Percentiles rank a stretch among this genome's conserved stretches.
Evolutionary conservation across 2,113 vertebrate genomes (phyloP).

Genomic region (Oophaga pumilio): DNA sequence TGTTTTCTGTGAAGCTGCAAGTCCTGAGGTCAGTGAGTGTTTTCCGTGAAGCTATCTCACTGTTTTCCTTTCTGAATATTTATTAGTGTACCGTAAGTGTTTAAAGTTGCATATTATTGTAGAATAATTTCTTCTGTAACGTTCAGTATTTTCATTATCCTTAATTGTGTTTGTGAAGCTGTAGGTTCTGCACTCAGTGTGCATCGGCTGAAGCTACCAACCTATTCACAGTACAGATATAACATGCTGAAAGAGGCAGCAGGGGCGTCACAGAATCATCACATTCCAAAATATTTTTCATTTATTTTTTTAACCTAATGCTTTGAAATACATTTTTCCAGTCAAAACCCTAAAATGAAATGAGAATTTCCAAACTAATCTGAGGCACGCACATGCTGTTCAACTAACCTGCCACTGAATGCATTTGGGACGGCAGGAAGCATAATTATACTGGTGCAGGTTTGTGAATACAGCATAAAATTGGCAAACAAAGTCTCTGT

Average conservation of each 20-base stretch:
- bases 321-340: neutral
- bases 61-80: no score
- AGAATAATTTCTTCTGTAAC: no score
- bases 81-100: no score
- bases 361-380: conserved; percentile 11
- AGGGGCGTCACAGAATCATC: neutral
- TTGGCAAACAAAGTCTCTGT: neutral
- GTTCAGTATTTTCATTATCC: no score
- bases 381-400: conserved; percentile 21
- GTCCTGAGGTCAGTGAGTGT: no score
- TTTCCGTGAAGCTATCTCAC: no score
- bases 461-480: neutral
- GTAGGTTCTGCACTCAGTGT: no score
- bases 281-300: neutral
- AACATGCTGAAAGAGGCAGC: no score
- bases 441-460: neutral
- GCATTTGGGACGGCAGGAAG: neutral
- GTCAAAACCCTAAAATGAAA: neutral
- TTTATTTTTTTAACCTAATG: neutral
- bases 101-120: no score
- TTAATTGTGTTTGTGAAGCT: no score
- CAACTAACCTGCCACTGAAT: neutral
- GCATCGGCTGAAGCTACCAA: neutral
- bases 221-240: no score
- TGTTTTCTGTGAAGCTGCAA: no score